Percentiles rank a stretch among this genome's conserved stretches.
Conservation (phyloP, 2,113 vertebrate species). For the Pachypanchax playfairii region DNA sequence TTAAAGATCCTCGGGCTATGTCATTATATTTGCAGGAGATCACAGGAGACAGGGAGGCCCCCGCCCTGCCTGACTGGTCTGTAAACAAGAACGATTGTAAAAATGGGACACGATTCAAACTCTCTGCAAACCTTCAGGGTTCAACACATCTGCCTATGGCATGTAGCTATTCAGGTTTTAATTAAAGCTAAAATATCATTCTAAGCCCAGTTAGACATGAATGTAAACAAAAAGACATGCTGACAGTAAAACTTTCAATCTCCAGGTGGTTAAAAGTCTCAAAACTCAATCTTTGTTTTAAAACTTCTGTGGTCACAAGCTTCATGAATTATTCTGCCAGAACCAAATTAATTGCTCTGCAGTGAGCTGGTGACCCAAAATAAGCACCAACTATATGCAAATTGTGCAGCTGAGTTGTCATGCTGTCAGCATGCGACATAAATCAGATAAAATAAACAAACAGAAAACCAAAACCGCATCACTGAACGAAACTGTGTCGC, state of each 20-base stretch:
- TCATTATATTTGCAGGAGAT: conserved; percentile 28
- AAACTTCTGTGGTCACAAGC: background rate
- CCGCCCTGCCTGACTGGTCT: conserved; percentile 3
- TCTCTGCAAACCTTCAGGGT: background rate
- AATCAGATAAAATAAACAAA: background rate
- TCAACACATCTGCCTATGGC: background rate
- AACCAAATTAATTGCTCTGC: background rate
- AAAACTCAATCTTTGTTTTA: background rate
- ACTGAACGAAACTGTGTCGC: too few species aligned
- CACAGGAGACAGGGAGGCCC: conserved; percentile 19
- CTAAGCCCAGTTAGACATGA: too few species aligned
- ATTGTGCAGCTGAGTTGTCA: background rate
- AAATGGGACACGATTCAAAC: background rate
- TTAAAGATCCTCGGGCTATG: conserved; percentile 12
- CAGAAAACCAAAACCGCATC: background rate
- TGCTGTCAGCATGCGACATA: too few species aligned
- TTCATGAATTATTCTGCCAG: background rate
- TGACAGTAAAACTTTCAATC: too few species aligned
- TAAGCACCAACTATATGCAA: background rate
- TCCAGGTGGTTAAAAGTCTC: too few species aligned
- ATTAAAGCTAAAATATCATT: background rate
- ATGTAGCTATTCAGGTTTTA: background rate
- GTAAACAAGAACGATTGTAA: background rate
- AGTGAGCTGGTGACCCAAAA: background rate
- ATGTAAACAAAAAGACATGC: background rate